Evolutionary conservation across 1,140 invertebrate genomes (phyloP), one percentile per base, ranked within the genome.

Genomic region (Sitophilus oryzae): DNA sequence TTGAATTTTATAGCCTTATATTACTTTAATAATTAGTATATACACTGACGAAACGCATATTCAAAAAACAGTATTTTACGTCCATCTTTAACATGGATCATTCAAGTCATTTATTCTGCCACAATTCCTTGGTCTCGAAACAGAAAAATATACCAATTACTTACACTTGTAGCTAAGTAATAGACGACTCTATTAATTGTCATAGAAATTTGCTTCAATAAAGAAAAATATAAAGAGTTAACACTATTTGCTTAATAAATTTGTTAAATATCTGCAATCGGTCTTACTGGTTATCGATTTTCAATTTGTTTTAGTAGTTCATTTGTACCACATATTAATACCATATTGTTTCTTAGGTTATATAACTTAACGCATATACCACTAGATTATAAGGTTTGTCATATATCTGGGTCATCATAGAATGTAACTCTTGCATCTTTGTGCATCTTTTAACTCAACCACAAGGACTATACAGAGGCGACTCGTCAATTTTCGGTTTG

Each of bases 11-110:
- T 23, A 41, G 40, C 41, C 37, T 30, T 18, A 41, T 40, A 51
- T 25, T 50, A 37, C 35, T 37, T 37, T 21, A 30, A 50, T 21
- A n/a, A n/a, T n/a, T n/a, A n/a, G n/a, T n/a, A n/a, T n/a, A n/a
- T n/a, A n/a, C n/a, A n/a, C n/a, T n/a, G n/a, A n/a, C n/a, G n/a
- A n/a, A 37, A 40, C 35, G 18, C 11, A 14, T 18, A n/a, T 40
- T 40, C 15, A 15, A 40, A 15, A 15, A 15, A 40, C 15, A 15
- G 37, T 8, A 11, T 40, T 18, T 18, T n/a, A 11, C 1, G 16
- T 51, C 21, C 34, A 56, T 16, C 45, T 57, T 56, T 49, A 61
- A 58, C 37, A 56, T 49, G 54, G 50, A 50, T 50, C 22, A 41
- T 49, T 54, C 19, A 49, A 53, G 15, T 19, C 34, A 46, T 36